Percentiles rank a stretch among this genome's conserved stretches.
These are phyloP conservation scores for Mythimna lalbum DNA, from an alignment of 2,888 invertebrate species.

Conservation along the genomic window DNA sequence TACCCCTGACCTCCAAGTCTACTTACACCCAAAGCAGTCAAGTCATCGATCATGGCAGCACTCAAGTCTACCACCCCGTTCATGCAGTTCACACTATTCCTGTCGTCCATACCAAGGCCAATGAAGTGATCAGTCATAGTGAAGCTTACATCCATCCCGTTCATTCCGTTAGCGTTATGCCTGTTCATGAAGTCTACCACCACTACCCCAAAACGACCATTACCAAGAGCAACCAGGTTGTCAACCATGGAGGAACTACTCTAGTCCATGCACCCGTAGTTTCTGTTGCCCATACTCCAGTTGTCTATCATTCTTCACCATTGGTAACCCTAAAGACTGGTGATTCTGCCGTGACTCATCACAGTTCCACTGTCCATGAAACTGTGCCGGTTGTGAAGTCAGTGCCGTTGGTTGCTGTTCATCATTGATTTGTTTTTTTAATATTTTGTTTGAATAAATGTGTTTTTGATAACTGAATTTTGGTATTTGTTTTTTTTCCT, in stretches of 20 bases:
- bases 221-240: constrained; percentile 81
- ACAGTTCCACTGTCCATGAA: constrained; percentile 86
- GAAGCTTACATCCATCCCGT: constrained; percentile 68
- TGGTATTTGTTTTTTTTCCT: neutral
- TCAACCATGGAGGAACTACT: constrained; percentile 77
- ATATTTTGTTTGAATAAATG: constrained; percentile 60
- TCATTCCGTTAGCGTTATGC: constrained; percentile 66
- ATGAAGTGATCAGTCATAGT: constrained; percentile 79
- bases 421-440: constrained; percentile 68
- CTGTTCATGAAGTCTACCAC: constrained; percentile 69
- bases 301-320: constrained; percentile 73
- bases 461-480: constrained; percentile 11
- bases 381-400: constrained; percentile 78
- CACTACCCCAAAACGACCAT: constrained; percentile 72
- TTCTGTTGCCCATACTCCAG: constrained; percentile 68
- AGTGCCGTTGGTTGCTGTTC: constrained; percentile 70
- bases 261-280: constrained; percentile 66
- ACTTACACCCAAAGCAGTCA: constrained; percentile 76
- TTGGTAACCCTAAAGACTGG: constrained; percentile 73
- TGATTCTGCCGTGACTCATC: constrained; percentile 86
- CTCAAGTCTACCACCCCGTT: constrained; percentile 70
- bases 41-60: constrained; percentile 76
- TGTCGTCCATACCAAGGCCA: constrained; percentile 75
- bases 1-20: constrained; percentile 72
- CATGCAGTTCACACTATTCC: constrained; percentile 52